A percentile compares a stretch with the other conserved stretches of the same genome.
These are phyloP conservation scores for Aphrocallistes beatrix DNA, from an alignment of 37 sponge, comb jelly and placozoan genomes.

Conservation along the genomic window DNA sequence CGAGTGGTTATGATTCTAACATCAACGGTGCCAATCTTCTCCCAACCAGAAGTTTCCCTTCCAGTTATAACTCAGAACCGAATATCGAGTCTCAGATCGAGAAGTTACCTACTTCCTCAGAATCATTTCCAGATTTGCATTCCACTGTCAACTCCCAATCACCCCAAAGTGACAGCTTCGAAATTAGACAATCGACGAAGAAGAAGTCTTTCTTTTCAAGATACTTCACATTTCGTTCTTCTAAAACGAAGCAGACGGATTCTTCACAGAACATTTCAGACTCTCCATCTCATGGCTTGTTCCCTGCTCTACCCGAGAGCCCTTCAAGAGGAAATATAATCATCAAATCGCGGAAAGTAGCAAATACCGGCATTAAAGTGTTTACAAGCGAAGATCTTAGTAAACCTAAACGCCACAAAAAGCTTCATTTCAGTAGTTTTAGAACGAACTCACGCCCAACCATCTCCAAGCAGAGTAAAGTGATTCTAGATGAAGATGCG, in stretches of 20 bases:
- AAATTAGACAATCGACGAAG: background rate
- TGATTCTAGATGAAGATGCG: background rate
- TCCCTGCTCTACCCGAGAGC: background rate
- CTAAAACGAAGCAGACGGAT: background rate
- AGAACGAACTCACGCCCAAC: background rate
- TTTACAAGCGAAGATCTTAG: background rate
- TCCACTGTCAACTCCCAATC: background rate
- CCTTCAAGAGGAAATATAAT: background rate
- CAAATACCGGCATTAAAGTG: background rate
- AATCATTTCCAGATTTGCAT: slow-evolving; percentile 8
- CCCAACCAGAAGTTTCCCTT: background rate
- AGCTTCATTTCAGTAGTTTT: background rate
- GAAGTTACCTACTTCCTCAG: background rate
- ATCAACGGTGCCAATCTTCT: background rate
- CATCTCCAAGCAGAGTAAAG: background rate
- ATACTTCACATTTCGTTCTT: slow-evolving; percentile 5
- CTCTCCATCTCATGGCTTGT: background rate
- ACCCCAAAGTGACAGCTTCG: background rate
- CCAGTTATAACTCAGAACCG: background rate
- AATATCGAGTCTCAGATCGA: background rate
- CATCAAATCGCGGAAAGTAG: background rate
- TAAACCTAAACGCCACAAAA: background rate
- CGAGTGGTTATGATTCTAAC: background rate
- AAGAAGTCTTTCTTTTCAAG: background rate
- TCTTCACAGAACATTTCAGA: background rate